Conservation (phyloP, 2,797 vertebrate genomes). For the Gymnocypris eckloni region DNA sequence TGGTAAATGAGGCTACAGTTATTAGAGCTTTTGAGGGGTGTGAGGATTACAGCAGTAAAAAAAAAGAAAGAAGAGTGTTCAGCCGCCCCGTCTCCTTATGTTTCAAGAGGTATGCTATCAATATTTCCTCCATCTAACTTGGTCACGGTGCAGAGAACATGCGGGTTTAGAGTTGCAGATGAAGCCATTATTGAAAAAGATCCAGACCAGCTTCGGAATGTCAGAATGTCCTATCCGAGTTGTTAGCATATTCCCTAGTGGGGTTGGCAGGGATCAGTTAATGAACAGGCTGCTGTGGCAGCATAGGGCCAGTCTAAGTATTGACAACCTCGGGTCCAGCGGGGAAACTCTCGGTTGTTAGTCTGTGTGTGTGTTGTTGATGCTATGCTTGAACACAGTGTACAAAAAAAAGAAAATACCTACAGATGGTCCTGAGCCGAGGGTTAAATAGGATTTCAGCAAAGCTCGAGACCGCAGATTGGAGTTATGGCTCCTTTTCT, state of each 20-base stretch:
- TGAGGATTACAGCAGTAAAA: constrained; percentile 18
- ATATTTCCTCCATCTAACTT: constrained; percentile 28
- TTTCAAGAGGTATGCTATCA: constrained; percentile 22
- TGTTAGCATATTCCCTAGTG: constrained; percentile 49
- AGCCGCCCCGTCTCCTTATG: constrained; percentile 6
- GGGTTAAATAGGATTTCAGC: constrained; percentile 36
- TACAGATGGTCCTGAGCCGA: constrained; percentile 37
- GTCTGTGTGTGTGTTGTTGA: constrained; percentile 44
- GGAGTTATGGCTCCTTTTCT: constrained; percentile 5
- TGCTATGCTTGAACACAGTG: constrained; percentile 48
- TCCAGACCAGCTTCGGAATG: constrained; percentile 33
- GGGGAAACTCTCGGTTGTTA: constrained; percentile 46
- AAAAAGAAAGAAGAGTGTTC: background rate
- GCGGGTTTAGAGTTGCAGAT: constrained; percentile 33
- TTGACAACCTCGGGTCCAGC: constrained; percentile 26
- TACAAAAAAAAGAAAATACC: constrained; percentile 6
- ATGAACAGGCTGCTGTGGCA: constrained; percentile 69
- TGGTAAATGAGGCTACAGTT: constrained; percentile 32
- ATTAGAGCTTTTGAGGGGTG: background rate
- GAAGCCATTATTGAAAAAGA: constrained; percentile 38
- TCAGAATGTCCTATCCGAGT: constrained; percentile 38
- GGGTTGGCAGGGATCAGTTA: constrained; percentile 72
- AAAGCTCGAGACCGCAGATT: constrained; percentile 28
- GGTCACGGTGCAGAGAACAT: background rate
- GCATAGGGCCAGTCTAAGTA: constrained; percentile 41